Percentiles rank a stretch among this genome's conserved stretches.
Conservation (phyloP, 1,140 invertebrate species). For the Brachionus asplanchnoidis region DNA sequence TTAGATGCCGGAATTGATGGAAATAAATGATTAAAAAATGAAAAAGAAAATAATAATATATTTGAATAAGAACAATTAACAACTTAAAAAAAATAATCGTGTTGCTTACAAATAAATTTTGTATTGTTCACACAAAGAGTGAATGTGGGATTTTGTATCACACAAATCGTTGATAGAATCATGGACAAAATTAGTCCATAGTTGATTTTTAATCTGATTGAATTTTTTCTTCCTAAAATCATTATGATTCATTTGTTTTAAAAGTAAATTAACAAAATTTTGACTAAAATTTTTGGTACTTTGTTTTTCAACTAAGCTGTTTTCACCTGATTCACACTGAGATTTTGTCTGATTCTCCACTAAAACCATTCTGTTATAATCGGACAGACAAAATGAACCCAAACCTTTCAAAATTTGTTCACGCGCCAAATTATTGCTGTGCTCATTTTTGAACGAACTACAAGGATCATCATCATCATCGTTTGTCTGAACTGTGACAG, state of each 20-base stretch:
- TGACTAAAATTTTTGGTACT: conserved; percentile 6
- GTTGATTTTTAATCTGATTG: conserved; percentile 10
- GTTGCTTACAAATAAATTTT: conserved; percentile 18
- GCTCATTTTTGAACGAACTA: background rate
- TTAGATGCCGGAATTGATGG: background rate
- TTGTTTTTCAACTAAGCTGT: background rate
- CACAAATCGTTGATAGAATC: background rate
- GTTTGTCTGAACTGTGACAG: background rate
- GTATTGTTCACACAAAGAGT: background rate
- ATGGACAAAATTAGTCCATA: background rate
- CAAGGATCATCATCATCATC: background rate
- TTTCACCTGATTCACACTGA: background rate
- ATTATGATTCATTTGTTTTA: conserved; percentile 27
- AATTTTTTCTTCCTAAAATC: conserved; percentile 21
- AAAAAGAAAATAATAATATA: background rate
- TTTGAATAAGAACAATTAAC: background rate
- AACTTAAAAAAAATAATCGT: background rate
- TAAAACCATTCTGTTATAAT: background rate
- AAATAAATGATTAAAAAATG: background rate
- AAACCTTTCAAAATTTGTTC: background rate
- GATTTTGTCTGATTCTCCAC: background rate
- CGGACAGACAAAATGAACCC: background rate
- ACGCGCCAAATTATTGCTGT: background rate
- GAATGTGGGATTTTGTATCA: background rate
- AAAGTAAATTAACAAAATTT: conserved; percentile 10